Percentiles rank a stretch among this genome's conserved stretches.
phyloP scores from a whole-genome alignment of 2,797 vertebrate species.

The Perodicticus potto region DNA sequence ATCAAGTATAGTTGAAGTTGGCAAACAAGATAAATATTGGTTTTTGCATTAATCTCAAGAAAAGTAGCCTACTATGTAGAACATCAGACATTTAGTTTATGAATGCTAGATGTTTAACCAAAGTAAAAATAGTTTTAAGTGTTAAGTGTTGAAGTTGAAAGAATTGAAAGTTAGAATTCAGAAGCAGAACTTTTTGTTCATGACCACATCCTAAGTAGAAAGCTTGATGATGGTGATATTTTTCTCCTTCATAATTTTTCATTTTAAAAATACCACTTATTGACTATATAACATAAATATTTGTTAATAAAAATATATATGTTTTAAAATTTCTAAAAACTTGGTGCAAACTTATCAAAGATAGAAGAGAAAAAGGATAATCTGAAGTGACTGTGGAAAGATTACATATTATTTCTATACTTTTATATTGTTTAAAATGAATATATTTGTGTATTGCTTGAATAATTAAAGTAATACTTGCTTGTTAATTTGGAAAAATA shows the following conservation, averaged over 20 bases:
- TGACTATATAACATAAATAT: background rate
- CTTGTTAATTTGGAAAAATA: too few species aligned
- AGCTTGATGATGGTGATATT: background rate
- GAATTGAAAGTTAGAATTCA: conserved; percentile 28
- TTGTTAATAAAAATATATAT: background rate
- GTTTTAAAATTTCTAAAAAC: background rate
- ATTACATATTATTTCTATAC: too few species aligned
- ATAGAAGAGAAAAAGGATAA: too few species aligned
- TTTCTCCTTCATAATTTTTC: background rate
- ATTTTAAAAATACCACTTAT: conserved; percentile 8
- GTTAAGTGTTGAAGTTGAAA: conserved; percentile 39
- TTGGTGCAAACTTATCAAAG: background rate
- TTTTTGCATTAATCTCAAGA: conserved; percentile 6
- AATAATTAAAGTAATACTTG: too few species aligned
- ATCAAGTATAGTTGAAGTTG: background rate
- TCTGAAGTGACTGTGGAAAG: too few species aligned
- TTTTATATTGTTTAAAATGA: too few species aligned
- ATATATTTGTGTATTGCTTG: too few species aligned
- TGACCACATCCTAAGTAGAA: background rate
- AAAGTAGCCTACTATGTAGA: background rate
- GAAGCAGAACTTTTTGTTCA: conserved; percentile 15
- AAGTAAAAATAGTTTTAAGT: conserved; percentile 42
- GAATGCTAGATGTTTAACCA: conserved; percentile 19
- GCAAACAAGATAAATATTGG: conserved; percentile 5
- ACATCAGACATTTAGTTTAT: background rate